Base-by-base conservation (phyloP, 2,113 vertebrate species). In the Piaya cayana region DNA sequence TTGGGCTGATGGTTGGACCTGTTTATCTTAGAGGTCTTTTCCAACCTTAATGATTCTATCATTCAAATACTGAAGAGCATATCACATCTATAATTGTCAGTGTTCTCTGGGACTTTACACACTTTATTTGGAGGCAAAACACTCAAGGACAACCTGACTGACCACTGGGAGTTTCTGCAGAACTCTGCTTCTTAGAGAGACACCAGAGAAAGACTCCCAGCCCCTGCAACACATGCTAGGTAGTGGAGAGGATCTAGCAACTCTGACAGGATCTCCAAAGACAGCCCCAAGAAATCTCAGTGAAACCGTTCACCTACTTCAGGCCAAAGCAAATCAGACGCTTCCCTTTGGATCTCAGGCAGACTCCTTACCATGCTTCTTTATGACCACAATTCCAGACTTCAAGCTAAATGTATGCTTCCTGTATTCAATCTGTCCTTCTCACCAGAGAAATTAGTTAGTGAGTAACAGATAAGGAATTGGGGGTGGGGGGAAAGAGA, bases 401-500 rank as follows among this genome's bases (percentile, higher is more conserved):
- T 9, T 6, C 30, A 55, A 4, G 49, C 64, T 72, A 93, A 89
- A 77, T 22, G 11, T 14, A n/a, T 30, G 14, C 4, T 64, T 64
- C 52, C 34, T 56, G 19, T 42, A 81, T 19, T 49, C 17, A 42
- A 9, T 47, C 49, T 34, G 59, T 30, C 63, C n/a, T 63, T 30
- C 49, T 64, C 64, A 62, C 16, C n/a, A 56, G 50, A 86, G 34
- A 81, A 69, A 92, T 9, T 8, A 80, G 49, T 16, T n/a, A 34
- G 19, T 42, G 29, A 87, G 62, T 34, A 10, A 91, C 0, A 69
- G 9, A 81, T 86, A 86, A 34, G 26, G 47, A 91, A n/a, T 3
- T 5, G 26, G 4, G 3, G 7, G 1, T 9, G 14, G 17, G 16
- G 6, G 8, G 6, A 27, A 19, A 25, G 12, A 17, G 29, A 30